Evolutionary conservation across 2,888 invertebrate genomes (phyloP).

Genomic region (Pyrrhosoma nymphula): DNA sequence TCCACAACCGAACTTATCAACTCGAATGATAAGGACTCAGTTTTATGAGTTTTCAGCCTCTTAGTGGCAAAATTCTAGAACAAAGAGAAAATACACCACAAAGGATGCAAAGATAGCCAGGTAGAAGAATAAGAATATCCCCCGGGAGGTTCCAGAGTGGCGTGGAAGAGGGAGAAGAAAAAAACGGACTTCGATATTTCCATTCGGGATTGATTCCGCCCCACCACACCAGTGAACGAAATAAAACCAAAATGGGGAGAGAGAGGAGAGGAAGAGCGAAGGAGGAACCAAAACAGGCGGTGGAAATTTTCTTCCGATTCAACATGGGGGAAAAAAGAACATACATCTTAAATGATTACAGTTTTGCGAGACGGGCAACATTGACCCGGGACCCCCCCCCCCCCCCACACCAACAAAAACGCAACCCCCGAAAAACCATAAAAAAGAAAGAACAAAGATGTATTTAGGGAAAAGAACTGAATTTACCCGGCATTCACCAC

Average conservation of each 20-base stretch:
- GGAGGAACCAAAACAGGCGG: not conserved
- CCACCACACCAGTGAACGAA: not conserved
- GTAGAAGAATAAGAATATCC: no score
- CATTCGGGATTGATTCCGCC: not conserved
- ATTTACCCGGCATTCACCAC: no score
- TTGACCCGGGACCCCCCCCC: not conserved
- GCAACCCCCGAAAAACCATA: not conserved
- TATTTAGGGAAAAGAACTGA: no score
- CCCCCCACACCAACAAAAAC: not conserved
- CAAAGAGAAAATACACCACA: no score
- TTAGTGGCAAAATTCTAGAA: no score
- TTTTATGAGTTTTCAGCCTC: no score
- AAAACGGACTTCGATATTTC: not conserved
- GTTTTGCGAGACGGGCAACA: not conserved
- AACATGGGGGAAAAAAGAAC: not conserved
- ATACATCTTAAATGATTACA: slow-evolving; percentile 24
- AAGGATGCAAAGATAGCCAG: no score
- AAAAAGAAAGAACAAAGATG: not conserved
- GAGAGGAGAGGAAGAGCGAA: no score
- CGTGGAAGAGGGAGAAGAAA: not conserved
- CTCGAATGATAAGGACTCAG: no score
- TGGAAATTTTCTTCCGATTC: not conserved
- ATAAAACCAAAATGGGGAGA: not conserved
- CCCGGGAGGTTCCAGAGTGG: no score
- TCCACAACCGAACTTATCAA: no score